These are phyloP conservation scores for Enteromius thamalakanensis DNA, from an alignment of 2,797 vertebrate genomes.

Conservation along the genomic window DNA sequence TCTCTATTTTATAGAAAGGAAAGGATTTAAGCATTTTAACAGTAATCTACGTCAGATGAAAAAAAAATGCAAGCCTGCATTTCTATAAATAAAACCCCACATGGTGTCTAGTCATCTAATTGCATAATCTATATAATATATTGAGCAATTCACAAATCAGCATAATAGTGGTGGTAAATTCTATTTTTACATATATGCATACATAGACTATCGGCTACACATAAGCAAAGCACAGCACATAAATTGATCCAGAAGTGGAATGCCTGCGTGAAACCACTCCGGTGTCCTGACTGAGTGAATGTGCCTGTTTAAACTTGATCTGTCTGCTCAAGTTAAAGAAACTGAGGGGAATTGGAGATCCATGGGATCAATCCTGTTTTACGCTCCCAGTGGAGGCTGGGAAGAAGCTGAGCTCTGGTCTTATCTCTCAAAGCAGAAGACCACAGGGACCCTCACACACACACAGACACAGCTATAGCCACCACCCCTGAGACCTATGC, in stretches of 20 bases:
- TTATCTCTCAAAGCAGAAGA: slow-evolving; percentile 59
- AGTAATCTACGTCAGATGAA: background rate
- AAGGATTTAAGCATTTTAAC: slow-evolving; percentile 9
- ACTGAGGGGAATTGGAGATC: slow-evolving; percentile 58
- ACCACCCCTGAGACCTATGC: slow-evolving; percentile 4
- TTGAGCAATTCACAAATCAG: slow-evolving; percentile 21
- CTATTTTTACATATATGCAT: slow-evolving; percentile 9
- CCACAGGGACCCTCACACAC: slow-evolving; percentile 39
- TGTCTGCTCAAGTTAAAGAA: slow-evolving; percentile 53
- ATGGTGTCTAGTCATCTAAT: slow-evolving; percentile 15
- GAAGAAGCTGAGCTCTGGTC: slow-evolving; percentile 53
- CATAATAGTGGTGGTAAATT: background rate
- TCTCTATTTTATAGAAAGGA: background rate
- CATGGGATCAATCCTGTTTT: slow-evolving; percentile 64
- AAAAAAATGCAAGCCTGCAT: slow-evolving; percentile 11
- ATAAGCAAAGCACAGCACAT: slow-evolving; percentile 28
- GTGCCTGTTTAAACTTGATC: slow-evolving; percentile 58
- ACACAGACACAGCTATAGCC: slow-evolving; percentile 15
- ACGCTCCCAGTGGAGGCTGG: slow-evolving; percentile 55
- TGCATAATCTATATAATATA: slow-evolving; percentile 19
- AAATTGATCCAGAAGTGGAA: slow-evolving; percentile 45
- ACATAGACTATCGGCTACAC: background rate
- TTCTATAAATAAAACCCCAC: background rate
- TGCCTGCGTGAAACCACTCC: slow-evolving; percentile 3
- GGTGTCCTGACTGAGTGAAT: slow-evolving; percentile 38